These are phyloP conservation scores for Poeciliopsis gracilis DNA, from an alignment of 2,797 vertebrate species.

Conservation along the genomic window DNA sequence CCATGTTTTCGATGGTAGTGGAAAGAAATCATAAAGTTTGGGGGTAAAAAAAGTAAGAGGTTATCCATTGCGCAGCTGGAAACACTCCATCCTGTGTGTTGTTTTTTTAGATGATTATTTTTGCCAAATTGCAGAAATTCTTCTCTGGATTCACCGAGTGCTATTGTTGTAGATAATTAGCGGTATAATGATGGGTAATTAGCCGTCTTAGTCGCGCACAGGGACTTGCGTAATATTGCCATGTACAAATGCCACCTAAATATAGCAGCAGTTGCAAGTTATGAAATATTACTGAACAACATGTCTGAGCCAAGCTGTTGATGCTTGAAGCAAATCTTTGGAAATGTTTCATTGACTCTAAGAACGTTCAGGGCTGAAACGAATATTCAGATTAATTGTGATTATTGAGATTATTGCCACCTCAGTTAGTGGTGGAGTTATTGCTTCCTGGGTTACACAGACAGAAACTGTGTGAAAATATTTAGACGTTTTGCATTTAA, in stretches of 20 bases:
- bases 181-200: neutral
- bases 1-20: neutral
- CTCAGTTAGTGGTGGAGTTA: too few species aligned
- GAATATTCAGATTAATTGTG: too few species aligned
- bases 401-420: too few species aligned
- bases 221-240: neutral
- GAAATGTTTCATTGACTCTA: neutral
- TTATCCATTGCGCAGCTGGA: neutral
- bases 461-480: too few species aligned
- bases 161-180: neutral
- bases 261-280: neutral
- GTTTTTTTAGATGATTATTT: neutral
- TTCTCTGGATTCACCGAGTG: neutral
- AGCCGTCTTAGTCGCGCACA: neutral
- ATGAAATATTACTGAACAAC: neutral
- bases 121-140: neutral
- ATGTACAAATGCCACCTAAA: neutral
- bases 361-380: too few species aligned
- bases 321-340: neutral
- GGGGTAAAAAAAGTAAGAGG: neutral
- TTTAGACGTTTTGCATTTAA: too few species aligned
- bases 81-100: neutral
- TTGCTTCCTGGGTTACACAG: too few species aligned
- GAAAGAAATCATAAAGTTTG: neutral
- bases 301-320: neutral